phyloP scores from a whole-genome alignment of 1,140 invertebrate species.

The Scaptomyza montana region DNA sequence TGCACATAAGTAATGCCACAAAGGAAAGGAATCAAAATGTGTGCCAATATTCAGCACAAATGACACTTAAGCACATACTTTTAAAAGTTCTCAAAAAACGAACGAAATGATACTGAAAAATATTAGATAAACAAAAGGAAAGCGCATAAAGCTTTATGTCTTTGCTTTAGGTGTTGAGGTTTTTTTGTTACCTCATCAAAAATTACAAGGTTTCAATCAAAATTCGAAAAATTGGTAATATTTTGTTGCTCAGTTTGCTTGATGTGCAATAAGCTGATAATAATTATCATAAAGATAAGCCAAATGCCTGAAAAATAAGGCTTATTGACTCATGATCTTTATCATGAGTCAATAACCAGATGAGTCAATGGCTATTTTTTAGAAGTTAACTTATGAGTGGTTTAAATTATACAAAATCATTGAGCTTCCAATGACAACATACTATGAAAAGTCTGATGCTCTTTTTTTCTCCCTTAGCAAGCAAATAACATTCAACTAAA shows the following conservation, averaged over 20 bases:
- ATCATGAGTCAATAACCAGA: neutral
- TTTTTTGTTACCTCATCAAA: neutral
- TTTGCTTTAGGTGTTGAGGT: neutral
- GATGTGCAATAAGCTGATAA: constrained; percentile 31
- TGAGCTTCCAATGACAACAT: neutral
- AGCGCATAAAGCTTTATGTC: constrained; percentile 5
- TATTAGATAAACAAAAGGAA: neutral
- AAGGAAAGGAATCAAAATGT: constrained; percentile 27
- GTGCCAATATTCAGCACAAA: neutral
- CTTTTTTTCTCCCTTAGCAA: neutral
- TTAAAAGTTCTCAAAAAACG: neutral
- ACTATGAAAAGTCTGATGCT: too few relatives aligned
- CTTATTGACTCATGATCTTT: constrained; percentile 35
- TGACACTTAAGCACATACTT: constrained; percentile 1
- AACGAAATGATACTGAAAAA: neutral
- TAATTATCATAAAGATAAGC: constrained; percentile 25
- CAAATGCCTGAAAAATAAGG: constrained; percentile 13
- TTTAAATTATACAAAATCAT: too few relatives aligned
- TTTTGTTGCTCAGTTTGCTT: neutral
- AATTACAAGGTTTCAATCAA: constrained; percentile 15
- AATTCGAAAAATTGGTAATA: neutral
- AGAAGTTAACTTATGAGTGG: neutral
- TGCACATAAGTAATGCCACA: constrained; percentile 21
- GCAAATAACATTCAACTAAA: neutral
- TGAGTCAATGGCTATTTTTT: neutral